Evolutionary conservation across 1,140 invertebrate genomes (phyloP).

Genomic region (Aphelinus atriplicis): DNA sequence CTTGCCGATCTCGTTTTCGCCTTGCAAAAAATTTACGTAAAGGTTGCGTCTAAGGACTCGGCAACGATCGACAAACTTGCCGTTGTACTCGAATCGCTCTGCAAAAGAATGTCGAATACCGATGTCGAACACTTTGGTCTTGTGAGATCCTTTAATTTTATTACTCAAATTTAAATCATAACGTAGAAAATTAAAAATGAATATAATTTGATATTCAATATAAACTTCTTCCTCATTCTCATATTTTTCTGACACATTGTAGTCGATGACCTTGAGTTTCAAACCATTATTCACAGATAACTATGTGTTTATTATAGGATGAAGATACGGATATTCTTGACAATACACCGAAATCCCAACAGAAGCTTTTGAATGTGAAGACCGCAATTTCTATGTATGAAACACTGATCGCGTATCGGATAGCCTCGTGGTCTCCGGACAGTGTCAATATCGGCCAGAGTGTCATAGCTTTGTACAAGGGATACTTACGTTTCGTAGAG

Average conservation of each 20-base stretch:
- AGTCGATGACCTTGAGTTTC: no score
- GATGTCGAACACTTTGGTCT: slow-evolving; percentile 58
- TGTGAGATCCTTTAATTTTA: slow-evolving; percentile 53
- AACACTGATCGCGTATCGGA: slow-evolving; percentile 63
- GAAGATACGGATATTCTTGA: slow-evolving; percentile 61
- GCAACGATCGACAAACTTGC: slow-evolving; percentile 46
- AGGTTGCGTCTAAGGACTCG: slow-evolving; percentile 45
- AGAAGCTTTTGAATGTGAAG: slow-evolving; percentile 62
- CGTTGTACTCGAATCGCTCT: slow-evolving; percentile 56
- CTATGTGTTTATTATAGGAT: slow-evolving; percentile 55
- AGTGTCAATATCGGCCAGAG: slow-evolving; percentile 53
- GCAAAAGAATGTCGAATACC: slow-evolving; percentile 53
- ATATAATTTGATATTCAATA: no score
- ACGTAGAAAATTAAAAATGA: no score
- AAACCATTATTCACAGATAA: no score
- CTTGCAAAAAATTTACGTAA: slow-evolving; percentile 59
- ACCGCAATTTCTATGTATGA: slow-evolving; percentile 64
- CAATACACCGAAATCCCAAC: slow-evolving; percentile 63
- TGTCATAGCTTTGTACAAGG: slow-evolving; percentile 63
- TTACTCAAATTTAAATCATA: slow-evolving; percentile 7
- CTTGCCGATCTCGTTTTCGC: slow-evolving; percentile 56
- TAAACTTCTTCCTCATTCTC: no score
- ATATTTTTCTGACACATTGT: no score
- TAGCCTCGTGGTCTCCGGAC: slow-evolving; percentile 62
- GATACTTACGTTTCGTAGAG: slow-evolving; percentile 61